These are phyloP conservation scores for Hyperoplus lanceolatus DNA, from an alignment of 2,797 vertebrate species.

Conservation along the genomic window DNA sequence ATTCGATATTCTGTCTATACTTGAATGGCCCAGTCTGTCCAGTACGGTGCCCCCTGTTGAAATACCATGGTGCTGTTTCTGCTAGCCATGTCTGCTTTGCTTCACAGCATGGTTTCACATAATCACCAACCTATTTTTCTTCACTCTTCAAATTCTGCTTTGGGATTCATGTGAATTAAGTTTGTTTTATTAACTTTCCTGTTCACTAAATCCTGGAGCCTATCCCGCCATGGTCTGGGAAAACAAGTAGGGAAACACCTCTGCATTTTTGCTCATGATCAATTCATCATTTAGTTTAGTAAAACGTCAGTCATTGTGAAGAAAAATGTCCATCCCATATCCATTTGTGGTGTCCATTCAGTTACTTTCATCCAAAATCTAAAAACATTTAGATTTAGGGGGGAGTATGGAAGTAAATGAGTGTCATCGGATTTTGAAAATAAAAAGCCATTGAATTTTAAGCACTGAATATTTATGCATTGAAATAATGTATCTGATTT, in stretches of 20 bases:
- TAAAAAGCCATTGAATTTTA: no score
- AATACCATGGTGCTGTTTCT: neutral
- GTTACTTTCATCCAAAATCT: no score
- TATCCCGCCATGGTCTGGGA: neutral
- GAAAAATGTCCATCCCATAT: no score
- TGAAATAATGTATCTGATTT: no score
- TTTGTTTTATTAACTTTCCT: neutral
- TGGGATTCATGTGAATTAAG: neutral
- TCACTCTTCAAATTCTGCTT: neutral
- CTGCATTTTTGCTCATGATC: neutral
- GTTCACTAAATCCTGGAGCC: neutral
- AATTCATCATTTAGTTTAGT: no score
- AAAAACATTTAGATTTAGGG: neutral
- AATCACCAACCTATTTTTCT: neutral
- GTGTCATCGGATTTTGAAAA: no score
- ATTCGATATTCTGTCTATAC: neutral
- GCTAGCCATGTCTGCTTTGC: neutral
- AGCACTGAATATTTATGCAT: no score
- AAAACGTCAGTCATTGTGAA: no score
- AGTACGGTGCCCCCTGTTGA: constrained; percentile 30
- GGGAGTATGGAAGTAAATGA: no score
- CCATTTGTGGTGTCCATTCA: no score
- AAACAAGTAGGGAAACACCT: neutral
- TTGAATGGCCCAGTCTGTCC: constrained; percentile 6
- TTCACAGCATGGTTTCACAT: neutral